Evolutionary conservation across 2,888 invertebrate species (phyloP), one percentile per base, ranked within the genome.

Genomic region (Perdita meconis): DNA sequence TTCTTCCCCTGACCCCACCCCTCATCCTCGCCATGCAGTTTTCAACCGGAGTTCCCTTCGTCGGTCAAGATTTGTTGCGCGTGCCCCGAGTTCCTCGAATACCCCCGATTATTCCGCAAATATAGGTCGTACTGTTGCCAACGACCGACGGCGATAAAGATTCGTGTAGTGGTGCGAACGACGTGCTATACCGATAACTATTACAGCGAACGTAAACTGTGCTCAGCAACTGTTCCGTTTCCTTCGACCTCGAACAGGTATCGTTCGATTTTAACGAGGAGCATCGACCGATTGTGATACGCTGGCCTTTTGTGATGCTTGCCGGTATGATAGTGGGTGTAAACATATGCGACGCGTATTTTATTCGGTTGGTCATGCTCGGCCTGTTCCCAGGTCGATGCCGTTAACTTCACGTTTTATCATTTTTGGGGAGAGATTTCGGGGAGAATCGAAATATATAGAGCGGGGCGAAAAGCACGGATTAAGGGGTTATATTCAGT

Each of bases 1-100:
- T 81, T 82, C 64, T 75, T 56, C 50, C 69, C 72, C 66, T 72
- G 73, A 60, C 34, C 55, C 47, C 68, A 61, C 30, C 3, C 30
- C 30, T 72, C n/a, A n/a, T n/a, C 68, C 71, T 65, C 65, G 63
- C 24, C 67, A n/a, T 16, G 36, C 16, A 55, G 59, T 64, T 66
- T 57, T 47, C 38, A 56, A 38, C 40, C 19, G 57, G 72, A 50
- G 2, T 67, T 72, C 42, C 61, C 30, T 59, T 10, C 12, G 59
- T 64, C 44, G 36, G 42, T 44, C 38, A 69, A 55, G 72, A 60
- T 72, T 30, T 38, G 24, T 55, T n/a, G 59, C 57, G 50, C 47
- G 40, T 42, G 63, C 53, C 40, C n/a, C 55, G 16, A 36, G 12
- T 38, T 38, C 47, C 57, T 56, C 4, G 56, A 19, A 57, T 38